Conservation (phyloP, 1,140 invertebrate species). For the Conus ventricosus region DNA sequence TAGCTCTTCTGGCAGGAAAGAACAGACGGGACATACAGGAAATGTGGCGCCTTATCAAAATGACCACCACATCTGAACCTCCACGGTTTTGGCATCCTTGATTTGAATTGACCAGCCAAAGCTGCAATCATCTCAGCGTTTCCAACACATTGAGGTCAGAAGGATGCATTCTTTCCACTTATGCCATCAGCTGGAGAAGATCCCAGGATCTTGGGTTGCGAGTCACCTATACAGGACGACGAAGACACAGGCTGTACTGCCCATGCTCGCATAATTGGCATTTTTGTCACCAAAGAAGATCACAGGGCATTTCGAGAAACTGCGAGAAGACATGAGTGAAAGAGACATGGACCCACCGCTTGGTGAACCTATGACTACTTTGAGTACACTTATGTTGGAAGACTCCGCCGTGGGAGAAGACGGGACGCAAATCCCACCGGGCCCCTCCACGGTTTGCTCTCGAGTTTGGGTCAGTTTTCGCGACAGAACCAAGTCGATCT, state of each 20-base stretch:
- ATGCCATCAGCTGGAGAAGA: no score
- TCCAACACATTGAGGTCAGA: background rate
- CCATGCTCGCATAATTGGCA: background rate
- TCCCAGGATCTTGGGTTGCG: background rate
- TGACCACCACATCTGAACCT: background rate
- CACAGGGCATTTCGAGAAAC: constrained; percentile 15
- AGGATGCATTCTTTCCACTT: no score
- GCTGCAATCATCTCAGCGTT: background rate
- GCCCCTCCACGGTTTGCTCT: background rate
- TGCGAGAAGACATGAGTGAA: constrained; percentile 9
- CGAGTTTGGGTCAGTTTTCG: constrained; percentile 1
- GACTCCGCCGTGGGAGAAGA: constrained; percentile 16
- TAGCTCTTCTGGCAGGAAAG: constrained; percentile 9
- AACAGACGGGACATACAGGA: background rate
- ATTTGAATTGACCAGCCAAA: background rate
- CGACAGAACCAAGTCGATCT: constrained; percentile 14
- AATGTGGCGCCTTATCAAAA: constrained; percentile 14
- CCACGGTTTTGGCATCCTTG: constrained; percentile 9
- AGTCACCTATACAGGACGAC: constrained; percentile 20
- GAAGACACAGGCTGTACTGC: constrained; percentile 24
- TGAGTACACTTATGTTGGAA: background rate
- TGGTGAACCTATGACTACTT: constrained; percentile 19
- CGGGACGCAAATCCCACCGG: constrained; percentile 16
- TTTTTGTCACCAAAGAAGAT: constrained; percentile 14
- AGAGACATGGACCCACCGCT: constrained; percentile 10